A percentile compares a stretch with the other conserved stretches of the same genome.
These are phyloP conservation scores for Anguilla megastoma DNA, from an alignment of 2,797 vertebrate species.

Conservation along the genomic window DNA sequence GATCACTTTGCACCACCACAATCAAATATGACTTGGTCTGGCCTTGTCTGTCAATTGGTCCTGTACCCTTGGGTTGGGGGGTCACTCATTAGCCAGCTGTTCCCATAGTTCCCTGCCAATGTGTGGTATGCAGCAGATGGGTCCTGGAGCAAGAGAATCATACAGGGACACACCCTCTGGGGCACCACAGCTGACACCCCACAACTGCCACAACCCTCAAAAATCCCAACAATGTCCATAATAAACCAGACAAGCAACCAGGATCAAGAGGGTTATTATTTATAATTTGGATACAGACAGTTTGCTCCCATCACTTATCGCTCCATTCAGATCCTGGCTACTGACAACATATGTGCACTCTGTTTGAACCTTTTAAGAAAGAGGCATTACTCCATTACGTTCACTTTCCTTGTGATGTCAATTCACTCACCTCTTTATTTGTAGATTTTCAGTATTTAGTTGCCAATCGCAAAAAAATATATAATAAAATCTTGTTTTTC, in stretches of 20 bases:
- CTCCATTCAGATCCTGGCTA: not conserved
- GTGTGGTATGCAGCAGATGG: constrained; percentile 35
- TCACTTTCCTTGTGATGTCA: constrained; percentile 8
- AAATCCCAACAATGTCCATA: constrained; percentile 10
- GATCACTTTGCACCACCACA: constrained; percentile 3
- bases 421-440: not conserved
- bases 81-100: constrained; percentile 40
- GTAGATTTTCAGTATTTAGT: not conserved
- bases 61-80: constrained; percentile 12
- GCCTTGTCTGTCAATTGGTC: constrained; percentile 30
- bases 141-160: constrained; percentile 11
- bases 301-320: not conserved
- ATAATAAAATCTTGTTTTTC: not conserved
- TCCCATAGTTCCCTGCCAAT: constrained; percentile 37
- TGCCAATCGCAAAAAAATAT: not conserved
- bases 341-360: not conserved
- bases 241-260: not conserved
- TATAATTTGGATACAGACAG: not conserved
- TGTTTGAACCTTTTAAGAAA: not conserved
- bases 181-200: constrained; percentile 28
- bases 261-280: constrained; percentile 8
- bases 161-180: not conserved
- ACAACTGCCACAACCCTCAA: constrained; percentile 8
- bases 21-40: not conserved
- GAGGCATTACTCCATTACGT: not conserved